Evolutionary conservation across 2,797 vertebrate species (phyloP).

Genomic region (Gila robusta): DNA sequence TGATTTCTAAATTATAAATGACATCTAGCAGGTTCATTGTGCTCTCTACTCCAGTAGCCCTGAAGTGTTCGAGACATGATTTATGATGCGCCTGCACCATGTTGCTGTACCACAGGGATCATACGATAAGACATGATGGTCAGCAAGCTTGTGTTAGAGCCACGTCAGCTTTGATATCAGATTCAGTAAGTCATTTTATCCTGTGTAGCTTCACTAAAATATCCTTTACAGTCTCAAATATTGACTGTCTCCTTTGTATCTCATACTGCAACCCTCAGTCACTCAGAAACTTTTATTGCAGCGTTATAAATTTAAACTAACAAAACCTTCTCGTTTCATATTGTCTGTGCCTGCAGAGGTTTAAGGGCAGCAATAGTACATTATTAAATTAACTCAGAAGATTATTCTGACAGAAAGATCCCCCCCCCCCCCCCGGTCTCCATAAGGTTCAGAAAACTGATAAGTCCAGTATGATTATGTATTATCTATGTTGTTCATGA

Average conservation of each 20-base stretch:
- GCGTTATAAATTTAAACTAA: slow-evolving; percentile 21
- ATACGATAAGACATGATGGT: neutral
- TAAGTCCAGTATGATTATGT: neutral
- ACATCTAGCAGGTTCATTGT: slow-evolving; percentile 11
- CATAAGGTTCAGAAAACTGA: slow-evolving; percentile 3
- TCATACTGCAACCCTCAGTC: neutral
- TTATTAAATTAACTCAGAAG: slow-evolving; percentile 14
- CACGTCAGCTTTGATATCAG: slow-evolving; percentile 14
- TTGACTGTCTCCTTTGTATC: slow-evolving; percentile 14
- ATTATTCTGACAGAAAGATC: neutral
- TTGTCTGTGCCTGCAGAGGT: slow-evolving; percentile 3
- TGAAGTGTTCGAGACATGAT: slow-evolving; percentile 26
- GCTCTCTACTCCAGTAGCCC: neutral
- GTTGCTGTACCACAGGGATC: slow-evolving; percentile 9
- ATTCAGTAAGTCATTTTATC: slow-evolving; percentile 11
- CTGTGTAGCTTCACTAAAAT: neutral
- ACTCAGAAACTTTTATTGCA: slow-evolving; percentile 39
- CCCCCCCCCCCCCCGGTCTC: neutral
- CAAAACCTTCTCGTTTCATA: slow-evolving; percentile 24
- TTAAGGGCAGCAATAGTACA: slow-evolving; percentile 26
- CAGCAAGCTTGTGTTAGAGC: neutral
- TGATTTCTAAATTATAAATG: slow-evolving; percentile 40
- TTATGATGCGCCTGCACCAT: neutral
- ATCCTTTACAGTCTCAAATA: slow-evolving; percentile 27
- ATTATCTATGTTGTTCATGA: neutral